Percentiles rank a stretch among this genome's conserved stretches.
These are phyloP conservation scores for Drosophila saltans DNA, from an alignment of 1,140 invertebrate species.

Conservation along the genomic window DNA sequence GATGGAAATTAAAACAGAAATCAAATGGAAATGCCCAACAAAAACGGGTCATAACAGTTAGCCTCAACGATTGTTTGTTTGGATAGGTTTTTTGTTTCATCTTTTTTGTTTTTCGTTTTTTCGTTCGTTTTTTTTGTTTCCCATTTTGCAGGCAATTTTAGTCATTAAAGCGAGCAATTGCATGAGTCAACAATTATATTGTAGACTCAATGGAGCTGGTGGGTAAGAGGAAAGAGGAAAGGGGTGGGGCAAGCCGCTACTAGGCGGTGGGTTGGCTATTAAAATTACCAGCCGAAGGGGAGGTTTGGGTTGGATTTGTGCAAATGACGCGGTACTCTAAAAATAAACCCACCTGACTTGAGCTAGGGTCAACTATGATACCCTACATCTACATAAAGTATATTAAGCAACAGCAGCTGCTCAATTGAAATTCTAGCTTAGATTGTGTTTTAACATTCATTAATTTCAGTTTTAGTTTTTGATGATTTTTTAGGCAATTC, in stretches of 20 bases:
- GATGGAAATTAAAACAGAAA: constrained; percentile 60
- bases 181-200: constrained; percentile 50
- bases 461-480: no score
- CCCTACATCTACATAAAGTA: constrained; percentile 25
- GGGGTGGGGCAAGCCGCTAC: not conserved
- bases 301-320: constrained; percentile 7
- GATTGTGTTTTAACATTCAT: no score
- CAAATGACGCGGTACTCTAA: constrained; percentile 54
- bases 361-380: constrained; percentile 1
- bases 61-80: constrained; percentile 19
- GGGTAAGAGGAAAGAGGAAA: not conserved
- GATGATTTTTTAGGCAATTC: no score
- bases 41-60: constrained; percentile 25
- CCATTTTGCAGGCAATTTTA: constrained; percentile 34
- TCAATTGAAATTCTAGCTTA: no score
- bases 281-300: not conserved
- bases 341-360: constrained; percentile 48
- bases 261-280: constrained; percentile 15
- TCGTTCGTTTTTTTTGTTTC: not conserved
- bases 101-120: not conserved
- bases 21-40: constrained; percentile 33
- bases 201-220: not conserved
- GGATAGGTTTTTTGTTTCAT: not conserved
- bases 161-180: constrained; percentile 41
- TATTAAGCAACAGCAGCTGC: constrained; percentile 18